phyloP scores from a whole-genome alignment of 2,113 vertebrate species.

The Heterotilapia buettikoferi region DNA sequence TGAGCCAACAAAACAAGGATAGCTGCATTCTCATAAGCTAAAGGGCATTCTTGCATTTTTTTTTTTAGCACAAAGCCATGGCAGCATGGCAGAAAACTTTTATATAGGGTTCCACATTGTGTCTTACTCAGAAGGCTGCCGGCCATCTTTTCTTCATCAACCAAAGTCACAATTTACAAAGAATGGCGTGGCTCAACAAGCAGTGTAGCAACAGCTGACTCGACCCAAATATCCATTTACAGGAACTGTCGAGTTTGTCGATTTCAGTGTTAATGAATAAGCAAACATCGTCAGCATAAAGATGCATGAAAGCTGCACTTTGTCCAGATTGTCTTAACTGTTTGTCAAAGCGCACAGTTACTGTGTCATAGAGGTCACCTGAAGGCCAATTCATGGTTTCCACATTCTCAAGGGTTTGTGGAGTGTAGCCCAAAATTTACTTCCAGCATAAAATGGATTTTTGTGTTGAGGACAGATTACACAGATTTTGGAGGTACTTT shows the following conservation, averaged over 20 bases:
- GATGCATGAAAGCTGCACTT: neutral
- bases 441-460: neutral
- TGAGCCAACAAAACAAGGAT: neutral
- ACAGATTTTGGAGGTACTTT: neutral
- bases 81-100: neutral
- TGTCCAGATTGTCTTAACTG: neutral
- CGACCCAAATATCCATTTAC: neutral
- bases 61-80: neutral
- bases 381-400: neutral
- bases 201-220: neutral
- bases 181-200: neutral
- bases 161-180: neutral
- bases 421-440: neutral
- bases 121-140: neutral
- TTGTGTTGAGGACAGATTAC: neutral
- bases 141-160: neutral
- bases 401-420: neutral
- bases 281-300: neutral
- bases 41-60: neutral
- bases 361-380: neutral
- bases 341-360: neutral
- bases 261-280: neutral
- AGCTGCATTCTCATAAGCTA: neutral
- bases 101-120: neutral
- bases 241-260: neutral